Base-by-base conservation (phyloP, 1,140 invertebrate species). In the Arctopsyche grandis region DNA sequence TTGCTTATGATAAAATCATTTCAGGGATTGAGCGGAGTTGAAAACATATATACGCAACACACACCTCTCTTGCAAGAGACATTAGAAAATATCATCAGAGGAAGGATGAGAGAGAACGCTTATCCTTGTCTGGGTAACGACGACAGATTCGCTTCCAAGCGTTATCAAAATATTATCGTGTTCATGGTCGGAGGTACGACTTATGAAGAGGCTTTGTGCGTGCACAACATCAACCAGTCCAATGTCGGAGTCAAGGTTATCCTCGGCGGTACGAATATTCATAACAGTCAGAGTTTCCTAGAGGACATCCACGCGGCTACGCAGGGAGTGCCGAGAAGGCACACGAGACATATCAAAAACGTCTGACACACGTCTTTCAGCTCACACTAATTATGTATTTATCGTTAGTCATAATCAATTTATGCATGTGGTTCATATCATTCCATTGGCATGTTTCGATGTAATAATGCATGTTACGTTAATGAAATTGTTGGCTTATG, bases 21-120 rank as follows among this genome's bases (percentile, higher is more conserved):
- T 19, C 87, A 94, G 91, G 94, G 94, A 44, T 87, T 97, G 14
- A 95, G 95, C 88, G 97, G 97, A 3, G 96, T 99, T 1, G 98
- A 99, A 86, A 99, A 99, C 88, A 96, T 99, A 80, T 99, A 98
- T 85, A 98, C 97, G 0, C 97, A 99, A 85, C 97, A 99, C 86
- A 94, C 92, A 14, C 97, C 97, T 0, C 85, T 97, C 10, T 84
- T 99, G 0, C 93, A 93, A 83, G 94, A 96, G 85, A 94, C 93
- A 0, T 83, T 99, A 0, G 97, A 98, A 85, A 96, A 98, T 85
- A 88, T 98, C 5, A 91, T 97, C 5, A 97, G 95, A 85, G 96
- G 96, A 4, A 94, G 93, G 85, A 89, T 99, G 16, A 93, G 93
- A 80, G 95, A 96, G 82, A 92, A 93, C 56, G 86, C 91, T 0